A percentile compares a stretch with the other conserved stretches of the same genome.
Conservation (phyloP, 1,140 invertebrate species). For the Caerostris darwini region DNA sequence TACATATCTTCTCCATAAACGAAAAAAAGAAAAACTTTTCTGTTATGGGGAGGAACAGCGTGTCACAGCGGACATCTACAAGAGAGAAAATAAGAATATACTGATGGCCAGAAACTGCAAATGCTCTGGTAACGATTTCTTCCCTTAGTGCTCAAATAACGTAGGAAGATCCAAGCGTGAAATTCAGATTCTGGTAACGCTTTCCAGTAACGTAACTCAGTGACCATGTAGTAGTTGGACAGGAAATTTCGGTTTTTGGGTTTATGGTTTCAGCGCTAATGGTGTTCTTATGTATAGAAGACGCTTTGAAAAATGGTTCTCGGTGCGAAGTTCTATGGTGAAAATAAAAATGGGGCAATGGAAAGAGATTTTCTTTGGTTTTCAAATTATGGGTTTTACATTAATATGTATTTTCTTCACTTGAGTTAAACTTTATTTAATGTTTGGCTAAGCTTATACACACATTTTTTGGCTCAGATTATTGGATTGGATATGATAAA, state of each 20-base stretch:
- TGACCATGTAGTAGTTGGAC: neutral
- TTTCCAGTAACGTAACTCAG: neutral
- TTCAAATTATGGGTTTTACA: too few relatives aligned
- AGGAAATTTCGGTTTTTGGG: slow-evolving; percentile 38
- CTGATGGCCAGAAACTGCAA: slow-evolving; percentile 42
- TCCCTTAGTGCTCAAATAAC: neutral
- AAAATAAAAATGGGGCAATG: neutral
- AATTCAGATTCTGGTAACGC: slow-evolving; percentile 48
- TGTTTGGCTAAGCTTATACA: too few relatives aligned
- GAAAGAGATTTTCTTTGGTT: neutral
- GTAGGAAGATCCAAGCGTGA: neutral
- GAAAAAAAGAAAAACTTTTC: neutral
- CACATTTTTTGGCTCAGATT: too few relatives aligned
- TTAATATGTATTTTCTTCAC: too few relatives aligned
- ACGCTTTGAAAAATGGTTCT: slow-evolving; percentile 48
- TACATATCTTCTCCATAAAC: neutral
- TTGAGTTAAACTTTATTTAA: too few relatives aligned
- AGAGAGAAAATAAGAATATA: slow-evolving; percentile 36
- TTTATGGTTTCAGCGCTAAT: slow-evolving; percentile 50
- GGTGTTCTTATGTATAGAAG: slow-evolving; percentile 47
- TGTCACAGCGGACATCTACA: neutral
- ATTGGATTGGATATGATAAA: too few relatives aligned
- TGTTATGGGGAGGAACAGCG: neutral
- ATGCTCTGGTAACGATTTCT: slow-evolving; percentile 55
- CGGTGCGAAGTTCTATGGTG: neutral